Evolutionary conservation across 1,140 invertebrate genomes (phyloP).

Genomic region (Chelonus insularis): DNA sequence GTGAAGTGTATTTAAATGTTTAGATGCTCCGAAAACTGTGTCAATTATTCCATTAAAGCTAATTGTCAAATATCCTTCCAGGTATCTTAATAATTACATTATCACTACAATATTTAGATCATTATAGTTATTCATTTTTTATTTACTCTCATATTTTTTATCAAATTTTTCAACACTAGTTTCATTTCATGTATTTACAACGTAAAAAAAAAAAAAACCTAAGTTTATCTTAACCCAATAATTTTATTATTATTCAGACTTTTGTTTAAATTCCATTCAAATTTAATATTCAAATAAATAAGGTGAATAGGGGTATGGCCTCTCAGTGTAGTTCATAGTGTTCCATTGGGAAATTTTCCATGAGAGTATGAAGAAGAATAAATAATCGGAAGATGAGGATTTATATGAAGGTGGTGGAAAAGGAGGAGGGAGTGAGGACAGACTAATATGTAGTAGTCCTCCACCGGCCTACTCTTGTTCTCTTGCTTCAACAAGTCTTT

Average conservation of each 20-base stretch:
- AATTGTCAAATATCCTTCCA: conserved; percentile 15
- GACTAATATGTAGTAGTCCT: conserved; percentile 14
- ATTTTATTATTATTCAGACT: too few species aligned
- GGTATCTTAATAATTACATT: conserved; percentile 15
- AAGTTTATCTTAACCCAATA: too few species aligned
- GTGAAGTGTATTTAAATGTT: conserved; percentile 19
- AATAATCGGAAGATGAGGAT: conserved; percentile 13
- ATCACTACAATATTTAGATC: not conserved
- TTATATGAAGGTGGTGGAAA: conserved; percentile 9
- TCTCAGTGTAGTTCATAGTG: not conserved
- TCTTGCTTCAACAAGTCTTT: conserved; percentile 4
- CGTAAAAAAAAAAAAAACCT: too few species aligned
- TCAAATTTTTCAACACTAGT: too few species aligned
- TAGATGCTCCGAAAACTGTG: conserved; percentile 14
- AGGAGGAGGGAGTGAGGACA: conserved; percentile 14
- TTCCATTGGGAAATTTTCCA: not conserved
- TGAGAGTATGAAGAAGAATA: not conserved
- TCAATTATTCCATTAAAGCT: conserved; percentile 9
- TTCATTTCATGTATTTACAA: too few species aligned
- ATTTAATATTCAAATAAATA: too few species aligned
- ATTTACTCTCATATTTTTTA: not conserved
- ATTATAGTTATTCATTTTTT: not conserved
- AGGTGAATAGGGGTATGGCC: not conserved
- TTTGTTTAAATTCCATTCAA: not conserved
- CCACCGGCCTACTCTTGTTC: conserved; percentile 13